Percentiles rank a stretch among this genome's conserved stretches.
Evolutionary conservation across 2,113 vertebrate species (phyloP).

Genomic region (Pedionomus torquatus): DNA sequence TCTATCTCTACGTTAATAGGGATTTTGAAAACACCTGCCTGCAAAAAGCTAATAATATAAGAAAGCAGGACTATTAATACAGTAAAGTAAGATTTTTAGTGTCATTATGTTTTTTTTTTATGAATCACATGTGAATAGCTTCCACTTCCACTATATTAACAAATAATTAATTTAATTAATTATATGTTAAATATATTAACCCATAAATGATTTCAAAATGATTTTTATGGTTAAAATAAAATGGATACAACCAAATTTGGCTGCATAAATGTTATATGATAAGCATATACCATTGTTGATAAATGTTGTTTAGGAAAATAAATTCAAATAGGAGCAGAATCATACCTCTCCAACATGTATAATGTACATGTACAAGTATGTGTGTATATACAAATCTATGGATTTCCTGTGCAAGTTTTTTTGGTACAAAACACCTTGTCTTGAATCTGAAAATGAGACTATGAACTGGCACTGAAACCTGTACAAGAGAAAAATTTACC

Average conservation of each 20-base stretch:
- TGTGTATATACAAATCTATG: accelerated
- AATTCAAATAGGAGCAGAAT: neutral
- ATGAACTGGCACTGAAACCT: neutral
- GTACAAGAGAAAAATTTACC: neutral
- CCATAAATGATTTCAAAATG: neutral
- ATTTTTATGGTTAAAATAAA: neutral
- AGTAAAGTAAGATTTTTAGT: neutral
- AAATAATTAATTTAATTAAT: neutral
- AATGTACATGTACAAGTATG: accelerated
- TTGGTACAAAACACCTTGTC: neutral
- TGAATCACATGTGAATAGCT: neutral
- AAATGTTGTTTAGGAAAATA: neutral
- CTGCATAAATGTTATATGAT: neutral
- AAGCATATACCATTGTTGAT: neutral
- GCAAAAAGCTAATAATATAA: neutral
- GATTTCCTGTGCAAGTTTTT: neutral
- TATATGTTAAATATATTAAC: neutral
- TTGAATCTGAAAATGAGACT: neutral
- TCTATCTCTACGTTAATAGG: neutral
- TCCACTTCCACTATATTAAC: neutral
- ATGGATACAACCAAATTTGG: neutral
- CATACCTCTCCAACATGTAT: neutral
- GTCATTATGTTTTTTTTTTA: neutral
- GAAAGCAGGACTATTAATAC: neutral
- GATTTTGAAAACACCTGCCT: neutral